Percentiles rank a stretch among this genome's conserved stretches.
Conservation (phyloP, 1,140 invertebrate genomes). For the Adoxophyes honmai region DNA sequence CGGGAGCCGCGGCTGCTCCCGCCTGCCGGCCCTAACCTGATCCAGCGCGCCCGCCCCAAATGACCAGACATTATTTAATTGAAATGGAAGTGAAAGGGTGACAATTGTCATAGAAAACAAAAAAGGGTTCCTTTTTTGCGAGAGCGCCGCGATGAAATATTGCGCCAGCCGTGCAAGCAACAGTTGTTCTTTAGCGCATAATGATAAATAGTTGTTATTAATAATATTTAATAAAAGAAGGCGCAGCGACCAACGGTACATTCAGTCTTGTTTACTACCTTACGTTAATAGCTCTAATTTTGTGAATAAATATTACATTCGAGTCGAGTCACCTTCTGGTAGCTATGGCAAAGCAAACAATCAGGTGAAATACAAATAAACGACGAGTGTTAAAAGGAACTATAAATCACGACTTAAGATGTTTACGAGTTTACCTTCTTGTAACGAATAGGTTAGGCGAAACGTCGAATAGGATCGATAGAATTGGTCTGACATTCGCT, state of each 20-base stretch:
- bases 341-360: constrained; percentile 23
- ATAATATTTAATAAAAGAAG: constrained; percentile 3
- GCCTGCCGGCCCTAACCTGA: neutral
- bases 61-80: constrained; percentile 78
- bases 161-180: constrained; percentile 69
- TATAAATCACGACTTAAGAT: constrained; percentile 57
- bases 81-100: constrained; percentile 74
- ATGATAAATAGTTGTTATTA: constrained; percentile 14
- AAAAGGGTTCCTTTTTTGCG: constrained; percentile 68
- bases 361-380: constrained; percentile 51
- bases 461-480: constrained; percentile 45
- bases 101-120: constrained; percentile 74
- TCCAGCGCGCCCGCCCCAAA: constrained; percentile 50
- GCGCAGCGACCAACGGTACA: neutral
- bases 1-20: too few relatives aligned
- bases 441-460: constrained; percentile 45
- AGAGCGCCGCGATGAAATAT: constrained; percentile 66
- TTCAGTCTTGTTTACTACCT: too few relatives aligned
- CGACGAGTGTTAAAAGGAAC: constrained; percentile 26
- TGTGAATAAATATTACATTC: constrained; percentile 2
- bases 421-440: constrained; percentile 64
- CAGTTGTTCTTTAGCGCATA: constrained; percentile 59
- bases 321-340: neutral
- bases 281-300: neutral
- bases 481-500: constrained; percentile 54